Evolutionary conservation across 2,888 invertebrate species (phyloP), one percentile per base, ranked within the genome.

Genomic region (Phortica okadai): DNA sequence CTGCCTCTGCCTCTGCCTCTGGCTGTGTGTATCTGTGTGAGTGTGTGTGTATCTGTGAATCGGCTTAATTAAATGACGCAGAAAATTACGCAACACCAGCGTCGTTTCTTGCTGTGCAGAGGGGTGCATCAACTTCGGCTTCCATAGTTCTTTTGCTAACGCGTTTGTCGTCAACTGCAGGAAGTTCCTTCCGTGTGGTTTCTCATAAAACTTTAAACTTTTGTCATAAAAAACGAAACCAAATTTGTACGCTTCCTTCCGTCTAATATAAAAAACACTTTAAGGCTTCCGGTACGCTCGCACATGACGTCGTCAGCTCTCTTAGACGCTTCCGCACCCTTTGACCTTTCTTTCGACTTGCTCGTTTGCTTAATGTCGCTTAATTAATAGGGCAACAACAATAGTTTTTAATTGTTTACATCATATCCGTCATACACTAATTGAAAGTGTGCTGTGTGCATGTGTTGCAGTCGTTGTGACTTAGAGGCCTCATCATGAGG

Each of bases 1-100:
- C 33, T 33, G 33, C 2, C 33, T 21, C 21, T 33, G 33, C 2
- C 33, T 21, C 21, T 59, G 59, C 59, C 21, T 33, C 33, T 33
- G 33, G 3, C 33, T 50, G 50, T 50, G 50, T 50, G 45, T 45
- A 1, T 1, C 1, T 45, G 45, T 45, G 54, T 78, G 77, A 73
- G 69, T 69, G 8, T 69, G 21, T 69, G 50, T 25, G 70, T 75
- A 73, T 79, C 80, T 80, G 77, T 83, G 83, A 89, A 86, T 84
- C 88, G 85, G 89, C 90, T 90, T 90, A 90, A 90, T 91, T 91
- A 90, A 90, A 91, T 91, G 90, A 90, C 84, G 90, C 89, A 89
- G 88, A 90, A 89, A 90, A 90, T 90, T 89, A 89, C 89, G 81
- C 86, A 86, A 82, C 83, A 81, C 79, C 77, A 74, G 58, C 74